Evolutionary conservation across 2,113 vertebrate species (phyloP), one percentile per base, ranked within the genome.

Genomic region (Monarcha castaneiventris): DNA sequence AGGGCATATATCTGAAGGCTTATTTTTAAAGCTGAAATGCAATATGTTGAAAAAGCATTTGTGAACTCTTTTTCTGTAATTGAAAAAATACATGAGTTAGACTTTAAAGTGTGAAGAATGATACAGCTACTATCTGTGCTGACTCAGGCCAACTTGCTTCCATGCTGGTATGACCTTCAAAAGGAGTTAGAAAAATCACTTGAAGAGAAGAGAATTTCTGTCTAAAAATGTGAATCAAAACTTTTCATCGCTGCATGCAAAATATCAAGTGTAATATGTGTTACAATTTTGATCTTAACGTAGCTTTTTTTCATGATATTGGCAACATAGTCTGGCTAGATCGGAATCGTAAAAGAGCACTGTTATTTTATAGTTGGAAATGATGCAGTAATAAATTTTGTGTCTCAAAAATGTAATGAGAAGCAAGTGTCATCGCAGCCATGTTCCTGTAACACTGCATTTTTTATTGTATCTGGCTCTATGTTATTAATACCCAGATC

Each of bases 1-100:
- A 95, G 87, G 69, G 75, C 93, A 96, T 94, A 81, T 97, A 96
- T 96, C 95, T 94, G 94, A 96, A 95, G 93, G 95, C 97, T 97
- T 97, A 96, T 96, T 97, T 97, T 95, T 95, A 97, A 97, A 96
- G 91, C 68, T 97, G 96, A 97, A 97, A 97, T 82, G 87, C 94
- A 96, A 97, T 97, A 97, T 91, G 87, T 95, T 97, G 89, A 94
- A 97, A 96, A 97, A 96, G 89, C 90, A 88, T 81, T 96, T 96
- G 84, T 86, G 93, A 95, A 94, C 96, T 97, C 76, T 96, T 96
- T 91, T 95, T 94, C 95, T 73, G 62, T 97, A 96, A 97, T 96
- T 97, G 96, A 92, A 95, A 91, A 97, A 93, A 95, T 79, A 90
- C 92, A 64, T 82, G 66, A 81, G 73, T 95, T 96, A 80, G 79